These are phyloP conservation scores for Tadarida brasiliensis DNA, from an alignment of 2,797 vertebrate species.

Conservation along the genomic window DNA sequence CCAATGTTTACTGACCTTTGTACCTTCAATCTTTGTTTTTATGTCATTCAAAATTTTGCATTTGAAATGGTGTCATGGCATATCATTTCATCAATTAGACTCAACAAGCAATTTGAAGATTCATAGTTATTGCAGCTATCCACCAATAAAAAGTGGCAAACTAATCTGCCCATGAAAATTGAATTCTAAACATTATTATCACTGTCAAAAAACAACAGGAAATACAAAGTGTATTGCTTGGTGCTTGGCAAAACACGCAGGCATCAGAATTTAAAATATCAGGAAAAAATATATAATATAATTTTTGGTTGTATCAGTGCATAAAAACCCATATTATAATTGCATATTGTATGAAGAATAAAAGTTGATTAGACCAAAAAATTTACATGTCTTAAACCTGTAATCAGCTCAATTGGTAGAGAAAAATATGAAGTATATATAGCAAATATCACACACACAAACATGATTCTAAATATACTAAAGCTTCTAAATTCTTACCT, in stretches of 20 bases:
- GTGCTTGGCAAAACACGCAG: conserved; percentile 59
- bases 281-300: conserved; percentile 35
- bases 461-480: not conserved
- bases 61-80: conserved; percentile 9
- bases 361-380: conserved; percentile 36
- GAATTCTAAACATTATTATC: conserved; percentile 55
- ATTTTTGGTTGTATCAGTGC: conserved; percentile 8
- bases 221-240: not conserved
- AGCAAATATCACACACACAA: not conserved
- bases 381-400: not conserved
- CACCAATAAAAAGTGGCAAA: conserved; percentile 66
- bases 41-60: not conserved
- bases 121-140: not conserved
- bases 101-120: not conserved
- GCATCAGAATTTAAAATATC: conserved; percentile 55
- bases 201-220: conserved; percentile 9
- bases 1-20: not conserved
- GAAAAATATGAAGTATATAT: not conserved
- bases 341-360: not conserved
- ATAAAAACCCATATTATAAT: conserved; percentile 8
- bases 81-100: conserved; percentile 15
- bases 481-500: not conserved
- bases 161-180: conserved; percentile 33
- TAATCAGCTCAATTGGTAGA: not conserved
- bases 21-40: not conserved